Conservation (phyloP, 2,113 vertebrate species). For the Typhlomys cinereus region DNA sequence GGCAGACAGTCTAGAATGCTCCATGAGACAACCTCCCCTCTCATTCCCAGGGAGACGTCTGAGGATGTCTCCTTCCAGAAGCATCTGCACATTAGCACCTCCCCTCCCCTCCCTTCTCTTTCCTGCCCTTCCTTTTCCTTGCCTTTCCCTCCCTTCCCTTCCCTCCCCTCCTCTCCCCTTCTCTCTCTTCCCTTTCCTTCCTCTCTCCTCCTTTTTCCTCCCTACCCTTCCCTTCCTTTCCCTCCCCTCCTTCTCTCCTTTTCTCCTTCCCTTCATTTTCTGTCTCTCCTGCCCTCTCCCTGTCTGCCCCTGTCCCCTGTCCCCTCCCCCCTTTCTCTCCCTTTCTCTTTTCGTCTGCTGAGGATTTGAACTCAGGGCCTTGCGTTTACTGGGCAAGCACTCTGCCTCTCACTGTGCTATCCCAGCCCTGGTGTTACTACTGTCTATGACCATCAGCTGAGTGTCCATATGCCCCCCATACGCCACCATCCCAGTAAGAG, state of each 20-base stretch:
- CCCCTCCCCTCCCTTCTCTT: neutral
- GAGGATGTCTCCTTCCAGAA: neutral
- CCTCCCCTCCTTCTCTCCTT: neutral
- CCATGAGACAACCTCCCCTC: no score
- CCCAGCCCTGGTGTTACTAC: neutral
- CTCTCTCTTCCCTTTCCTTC: fast-evolving
- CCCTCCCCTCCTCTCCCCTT: fast-evolving
- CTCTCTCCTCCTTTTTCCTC: fast-evolving
- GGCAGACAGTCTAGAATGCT: neutral
- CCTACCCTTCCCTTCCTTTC: no score
- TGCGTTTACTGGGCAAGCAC: neutral
- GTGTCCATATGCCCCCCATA: no score
- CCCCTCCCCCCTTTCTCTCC: neutral
- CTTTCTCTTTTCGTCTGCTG: neutral
- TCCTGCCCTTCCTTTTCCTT: neutral
- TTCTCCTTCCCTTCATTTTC: neutral
- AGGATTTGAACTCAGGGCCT: neutral
- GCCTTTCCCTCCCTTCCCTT: no score
- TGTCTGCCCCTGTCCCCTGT: neutral
- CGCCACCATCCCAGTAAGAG: no score
- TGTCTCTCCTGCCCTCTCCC: no score
- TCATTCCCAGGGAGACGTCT: neutral
- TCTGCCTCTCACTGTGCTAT: neutral
- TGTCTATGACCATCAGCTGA: neutral
- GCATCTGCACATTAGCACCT: neutral